Evolutionary conservation across 2,888 invertebrate species (phyloP), one percentile per base, ranked within the genome.

Genomic region (Meloe dianella): DNA sequence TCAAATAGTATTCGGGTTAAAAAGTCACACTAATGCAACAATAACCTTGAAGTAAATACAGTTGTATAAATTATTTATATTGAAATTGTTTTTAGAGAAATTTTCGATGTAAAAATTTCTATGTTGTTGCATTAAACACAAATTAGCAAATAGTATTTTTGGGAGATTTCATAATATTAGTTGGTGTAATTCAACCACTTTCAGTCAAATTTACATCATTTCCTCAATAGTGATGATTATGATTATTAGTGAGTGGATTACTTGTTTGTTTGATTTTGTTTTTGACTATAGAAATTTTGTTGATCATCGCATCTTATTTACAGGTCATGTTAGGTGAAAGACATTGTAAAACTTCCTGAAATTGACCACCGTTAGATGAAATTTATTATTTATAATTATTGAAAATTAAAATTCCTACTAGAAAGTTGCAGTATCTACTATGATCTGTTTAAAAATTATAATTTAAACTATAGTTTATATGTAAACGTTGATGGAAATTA

Each of bases 271-370:
- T 12, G n/a, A n/a, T n/a, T 12, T 4, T 35, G 14, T 35, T 14
- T 35, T n/a, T n/a, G n/a, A 30, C 30, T 7, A 30, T 14, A 35
- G 4, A 12, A 35, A 35, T 17, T 41, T n/a, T 17, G 41, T 41
- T 41, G 17, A 17, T 17, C 7, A 41, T 17, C 41, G 8, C 6
- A 41, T 41, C 17, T 4, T 41, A 17, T 17, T 17, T n/a, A 7
- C 38, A n/a, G 41, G 41, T 41, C 41, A 41, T n/a, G 10, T 41
- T 41, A 41, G n/a, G 41, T 41, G n/a, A 41, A 41, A 41, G 41
- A 41, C 17, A 35, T 35, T 35, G 41, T 8, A 41, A 6, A 41
- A 12, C 41, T 41, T 41, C 41, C 41, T 41, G 17, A 41, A 41
- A 41, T 41, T 41, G 8, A 41, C 7, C 41, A 41, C 41, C 41